Conservation (phyloP, 2,113 vertebrate species). For the Poicephalus meyeri region DNA sequence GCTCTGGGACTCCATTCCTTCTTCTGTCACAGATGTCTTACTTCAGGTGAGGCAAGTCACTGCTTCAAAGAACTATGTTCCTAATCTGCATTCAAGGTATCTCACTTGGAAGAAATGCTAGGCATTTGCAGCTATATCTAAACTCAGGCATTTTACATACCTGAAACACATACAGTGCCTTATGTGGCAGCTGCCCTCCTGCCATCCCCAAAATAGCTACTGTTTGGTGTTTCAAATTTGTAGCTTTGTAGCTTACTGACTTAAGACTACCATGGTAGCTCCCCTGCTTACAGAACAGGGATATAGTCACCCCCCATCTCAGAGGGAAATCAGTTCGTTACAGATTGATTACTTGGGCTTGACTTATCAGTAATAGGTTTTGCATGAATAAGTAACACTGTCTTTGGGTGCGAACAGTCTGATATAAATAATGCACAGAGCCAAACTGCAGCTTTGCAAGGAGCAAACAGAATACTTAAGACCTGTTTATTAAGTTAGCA, state of each 20-base stretch:
- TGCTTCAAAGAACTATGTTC: background rate
- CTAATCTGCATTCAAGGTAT: background rate
- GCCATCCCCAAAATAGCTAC: background rate
- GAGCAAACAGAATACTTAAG: background rate
- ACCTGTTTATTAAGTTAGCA: background rate
- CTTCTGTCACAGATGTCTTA: background rate
- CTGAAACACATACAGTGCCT: background rate
- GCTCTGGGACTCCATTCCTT: background rate
- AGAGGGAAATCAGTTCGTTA: background rate
- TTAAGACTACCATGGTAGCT: background rate
- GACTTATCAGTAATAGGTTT: background rate
- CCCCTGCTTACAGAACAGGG: background rate
- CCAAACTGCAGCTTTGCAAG: background rate
- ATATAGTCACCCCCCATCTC: background rate
- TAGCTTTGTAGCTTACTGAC: background rate
- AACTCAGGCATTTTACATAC: background rate
- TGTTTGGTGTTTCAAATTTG: background rate
- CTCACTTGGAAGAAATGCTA: background rate
- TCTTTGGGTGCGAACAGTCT: background rate
- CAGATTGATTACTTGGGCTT: background rate
- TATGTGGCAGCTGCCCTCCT: background rate
- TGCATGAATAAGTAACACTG: background rate
- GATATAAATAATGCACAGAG: background rate
- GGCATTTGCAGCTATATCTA: background rate
- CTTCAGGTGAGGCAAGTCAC: background rate